A percentile compares a stretch with the other conserved stretches of the same genome.
Conservation (phyloP, 64 coral and sea anemone genomes). For the Trachythela sp. region DNA sequence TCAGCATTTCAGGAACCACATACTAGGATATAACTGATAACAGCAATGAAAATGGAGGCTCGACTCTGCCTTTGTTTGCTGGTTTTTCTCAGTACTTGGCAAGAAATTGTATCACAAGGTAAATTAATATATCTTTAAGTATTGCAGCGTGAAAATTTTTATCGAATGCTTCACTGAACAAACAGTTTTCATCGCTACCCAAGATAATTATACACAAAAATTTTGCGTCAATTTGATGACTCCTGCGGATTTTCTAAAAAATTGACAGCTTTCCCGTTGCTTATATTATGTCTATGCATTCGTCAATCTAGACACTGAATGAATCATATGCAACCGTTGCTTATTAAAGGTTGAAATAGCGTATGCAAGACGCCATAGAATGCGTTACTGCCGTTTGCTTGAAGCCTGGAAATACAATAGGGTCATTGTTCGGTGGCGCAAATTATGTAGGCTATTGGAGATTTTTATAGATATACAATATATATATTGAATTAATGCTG, state of each 20-base stretch:
- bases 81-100: background rate
- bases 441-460: background rate
- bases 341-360: background rate
- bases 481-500: too few relatives aligned
- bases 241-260: background rate
- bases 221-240: background rate
- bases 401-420: background rate
- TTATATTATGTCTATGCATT: background rate
- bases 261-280: background rate
- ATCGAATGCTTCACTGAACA: background rate
- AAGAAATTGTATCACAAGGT: background rate
- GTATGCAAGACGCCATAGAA: background rate
- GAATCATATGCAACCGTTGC: too few relatives aligned
- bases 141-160: background rate
- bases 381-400: too few relatives aligned
- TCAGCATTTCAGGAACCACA: background rate
- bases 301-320: background rate
- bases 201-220: background rate
- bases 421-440: background rate
- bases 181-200: background rate
- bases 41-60: background rate
- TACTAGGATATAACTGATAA: background rate
- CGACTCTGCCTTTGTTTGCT: conserved; percentile 5
- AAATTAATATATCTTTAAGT: background rate
- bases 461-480: too few relatives aligned